These are phyloP conservation scores for Pungitius pungitius DNA, from an alignment of 2,113 vertebrate species.

Conservation along the genomic window DNA sequence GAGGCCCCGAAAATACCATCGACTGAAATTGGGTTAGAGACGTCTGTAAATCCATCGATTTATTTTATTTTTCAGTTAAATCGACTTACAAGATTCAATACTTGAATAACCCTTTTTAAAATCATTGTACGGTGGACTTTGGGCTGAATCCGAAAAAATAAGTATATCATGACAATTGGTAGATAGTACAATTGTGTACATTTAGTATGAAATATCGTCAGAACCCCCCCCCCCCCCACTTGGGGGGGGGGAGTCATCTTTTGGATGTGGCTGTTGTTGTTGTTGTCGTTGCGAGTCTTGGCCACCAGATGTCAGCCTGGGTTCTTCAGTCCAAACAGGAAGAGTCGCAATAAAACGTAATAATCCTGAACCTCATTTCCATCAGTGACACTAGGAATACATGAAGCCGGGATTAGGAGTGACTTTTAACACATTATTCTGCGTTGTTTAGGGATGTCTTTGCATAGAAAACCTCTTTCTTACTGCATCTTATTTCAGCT, in stretches of 20 bases:
- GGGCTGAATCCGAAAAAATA: too few relatives aligned
- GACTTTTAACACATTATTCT: neutral
- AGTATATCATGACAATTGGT: neutral
- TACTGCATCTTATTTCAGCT: neutral
- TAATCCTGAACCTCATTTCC: neutral
- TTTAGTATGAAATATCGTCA: neutral
- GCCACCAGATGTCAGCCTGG: conserved; percentile 63
- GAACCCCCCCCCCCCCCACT: neutral
- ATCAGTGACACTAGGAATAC: neutral
- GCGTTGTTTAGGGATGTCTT: neutral
- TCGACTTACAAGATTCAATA: too few relatives aligned
- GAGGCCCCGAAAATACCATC: too few relatives aligned
- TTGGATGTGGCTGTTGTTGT: neutral
- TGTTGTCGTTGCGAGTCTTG: conserved; percentile 25
- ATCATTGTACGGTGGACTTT: too few relatives aligned
- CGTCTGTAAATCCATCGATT: too few relatives aligned
- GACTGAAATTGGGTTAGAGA: too few relatives aligned
- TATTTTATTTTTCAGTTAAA: too few relatives aligned
- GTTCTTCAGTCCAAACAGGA: conserved; percentile 21
- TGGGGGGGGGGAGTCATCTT: neutral
- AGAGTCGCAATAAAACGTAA: neutral
- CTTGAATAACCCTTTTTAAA: too few relatives aligned
- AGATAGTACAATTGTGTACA: neutral
- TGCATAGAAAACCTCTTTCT: neutral
- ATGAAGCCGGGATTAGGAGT: neutral